Evolutionary conservation across 2,113 vertebrate species (phyloP), one percentile per base, ranked within the genome.

Genomic region (Lepus americanus): DNA sequence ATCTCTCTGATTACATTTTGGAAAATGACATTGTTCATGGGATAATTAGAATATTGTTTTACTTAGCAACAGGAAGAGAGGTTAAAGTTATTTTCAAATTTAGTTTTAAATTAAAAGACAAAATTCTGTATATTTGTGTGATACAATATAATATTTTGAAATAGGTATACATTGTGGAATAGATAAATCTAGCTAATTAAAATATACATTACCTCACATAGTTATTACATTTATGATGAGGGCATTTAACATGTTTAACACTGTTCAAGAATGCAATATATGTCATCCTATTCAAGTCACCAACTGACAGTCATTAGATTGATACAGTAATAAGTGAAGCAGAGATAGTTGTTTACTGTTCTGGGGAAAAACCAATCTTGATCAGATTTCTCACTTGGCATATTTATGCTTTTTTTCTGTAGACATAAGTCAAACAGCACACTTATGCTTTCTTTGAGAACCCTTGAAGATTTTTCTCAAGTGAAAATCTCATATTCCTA

Each of bases 401-500:
- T 25, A 8, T 69, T 76, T 36, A 17, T 77, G 27, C 3, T 73
- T 36, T 39, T 33, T 83, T 83, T 27, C 25, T 93, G 6, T 59
- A 44, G 33, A 87, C 19, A 27, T 13, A 70, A 14, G 22, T 39
- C 22, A 49, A 72, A 25, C 4, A 64, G 44, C 9, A 92, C 7
- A 27, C 80, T 31, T 22, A 49, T 91, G 29, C 78, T 77, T 93
- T 85, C n/a, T 74, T 95, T 87, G 20, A 27, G 82, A 81, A 90
- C 13, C 22, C 17, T 59, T 36, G 31, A 49, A 82, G 51, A 36
- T 85, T 49, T 55, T 93, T 95, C 76, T 87, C 63, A 49, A 69
- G 63, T 79, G 67, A 89, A 89, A 83, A 70, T 61, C 76, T 96
- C 53, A 83, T n/a, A 55, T 89, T 92, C 44, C 39, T 96, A 33